These are phyloP conservation scores for Homalodisca vitripennis DNA, from an alignment of 1,140 invertebrate species.

Conservation along the genomic window DNA sequence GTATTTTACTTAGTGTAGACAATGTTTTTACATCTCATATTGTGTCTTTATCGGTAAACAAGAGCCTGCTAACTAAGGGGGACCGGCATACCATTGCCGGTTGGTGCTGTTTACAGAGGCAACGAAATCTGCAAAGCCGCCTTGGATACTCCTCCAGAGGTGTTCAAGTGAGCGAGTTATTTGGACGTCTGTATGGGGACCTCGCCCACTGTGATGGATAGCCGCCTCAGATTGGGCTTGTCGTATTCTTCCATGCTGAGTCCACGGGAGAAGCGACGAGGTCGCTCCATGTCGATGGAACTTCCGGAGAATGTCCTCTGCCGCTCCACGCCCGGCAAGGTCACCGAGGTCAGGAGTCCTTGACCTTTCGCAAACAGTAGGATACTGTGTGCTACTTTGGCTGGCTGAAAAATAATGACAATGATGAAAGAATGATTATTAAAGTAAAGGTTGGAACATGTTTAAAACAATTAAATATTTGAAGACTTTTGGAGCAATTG, in stretches of 20 bases:
- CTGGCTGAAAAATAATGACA: conserved; percentile 60
- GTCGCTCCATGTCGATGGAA: conserved; percentile 49
- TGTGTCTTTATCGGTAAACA: no score
- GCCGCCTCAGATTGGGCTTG: conserved; percentile 70
- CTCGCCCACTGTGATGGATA: conserved; percentile 59
- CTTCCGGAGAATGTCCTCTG: conserved; percentile 57
- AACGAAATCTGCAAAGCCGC: not conserved
- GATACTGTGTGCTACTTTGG: conserved; percentile 76
- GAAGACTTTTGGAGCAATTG: no score
- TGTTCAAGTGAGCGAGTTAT: not conserved
- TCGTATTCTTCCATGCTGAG: conserved; percentile 84
- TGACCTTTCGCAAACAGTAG: conserved; percentile 80
- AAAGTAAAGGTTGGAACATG: not conserved
- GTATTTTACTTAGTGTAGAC: not conserved
- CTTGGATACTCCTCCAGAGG: not conserved
- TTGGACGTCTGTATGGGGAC: conserved; percentile 1
- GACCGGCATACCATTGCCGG: not conserved
- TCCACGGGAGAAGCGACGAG: conserved; percentile 57
- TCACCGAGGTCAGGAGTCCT: conserved; percentile 70
- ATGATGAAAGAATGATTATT: not conserved
- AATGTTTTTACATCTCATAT: no score
- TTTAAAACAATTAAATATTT: no score
- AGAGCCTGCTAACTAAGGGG: not conserved
- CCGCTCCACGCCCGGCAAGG: conserved; percentile 67
- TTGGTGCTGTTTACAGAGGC: not conserved